Evolutionary conservation across 2,113 vertebrate genomes (phyloP).

Genomic region (Lagopus leucura): DNA sequence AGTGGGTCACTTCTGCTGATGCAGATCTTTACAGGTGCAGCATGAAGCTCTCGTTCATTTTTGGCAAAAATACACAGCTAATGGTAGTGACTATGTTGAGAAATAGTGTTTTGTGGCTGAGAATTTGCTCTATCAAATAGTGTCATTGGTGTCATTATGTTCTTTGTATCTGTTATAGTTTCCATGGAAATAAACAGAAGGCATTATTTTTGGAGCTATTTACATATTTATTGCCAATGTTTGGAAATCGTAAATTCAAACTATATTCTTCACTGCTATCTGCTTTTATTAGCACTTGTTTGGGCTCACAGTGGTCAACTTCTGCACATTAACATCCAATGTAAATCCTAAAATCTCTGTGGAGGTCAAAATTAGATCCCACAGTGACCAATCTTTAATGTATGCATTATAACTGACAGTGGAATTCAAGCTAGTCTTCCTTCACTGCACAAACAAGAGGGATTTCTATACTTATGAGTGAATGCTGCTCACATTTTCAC

Average conservation of each 20-base stretch:
- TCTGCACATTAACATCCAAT: background rate
- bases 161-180: background rate
- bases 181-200: background rate
- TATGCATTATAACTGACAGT: background rate
- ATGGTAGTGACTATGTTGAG: too few relatives aligned
- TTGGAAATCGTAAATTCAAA: background rate
- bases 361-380: background rate
- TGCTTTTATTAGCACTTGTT: conserved; percentile 5
- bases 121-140: background rate
- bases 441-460: background rate
- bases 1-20: too few relatives aligned
- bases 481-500: background rate
- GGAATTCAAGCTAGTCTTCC: background rate
- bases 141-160: background rate
- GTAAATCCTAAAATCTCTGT: background rate
- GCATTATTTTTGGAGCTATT: background rate
- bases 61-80: too few relatives aligned
- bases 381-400: background rate
- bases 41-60: too few relatives aligned
- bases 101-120: background rate
- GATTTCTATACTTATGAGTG: background rate
- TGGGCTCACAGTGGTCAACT: background rate
- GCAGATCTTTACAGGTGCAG: too few relatives aligned
- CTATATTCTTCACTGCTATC: background rate
- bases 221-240: background rate